A percentile compares a stretch with the other conserved stretches of the same genome.
Conservation (phyloP, 2,888 invertebrate genomes). For the Plusia festucae region DNA sequence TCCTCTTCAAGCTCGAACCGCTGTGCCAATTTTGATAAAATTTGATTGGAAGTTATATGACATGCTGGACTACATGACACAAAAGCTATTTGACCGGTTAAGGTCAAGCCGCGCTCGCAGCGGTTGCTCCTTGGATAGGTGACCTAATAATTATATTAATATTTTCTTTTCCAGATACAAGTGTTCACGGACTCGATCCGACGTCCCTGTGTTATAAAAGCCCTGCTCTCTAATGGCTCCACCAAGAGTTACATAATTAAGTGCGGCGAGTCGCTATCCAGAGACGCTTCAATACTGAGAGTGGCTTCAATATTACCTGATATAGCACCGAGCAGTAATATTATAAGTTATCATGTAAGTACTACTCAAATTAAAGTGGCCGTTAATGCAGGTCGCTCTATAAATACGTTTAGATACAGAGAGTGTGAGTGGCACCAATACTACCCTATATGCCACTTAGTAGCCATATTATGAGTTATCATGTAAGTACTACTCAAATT, state of each 20-base stretch:
- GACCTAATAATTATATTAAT: no score
- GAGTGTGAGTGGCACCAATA: slow-evolving; percentile 35
- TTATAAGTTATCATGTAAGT: slow-evolving; percentile 58
- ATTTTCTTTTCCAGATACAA: slow-evolving; percentile 70
- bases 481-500: slow-evolving; percentile 50
- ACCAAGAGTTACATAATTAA: slow-evolving; percentile 68
- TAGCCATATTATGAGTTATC: slow-evolving; percentile 39
- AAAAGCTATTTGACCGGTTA: no score
- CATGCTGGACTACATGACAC: no score
- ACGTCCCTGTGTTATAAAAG: slow-evolving; percentile 68
- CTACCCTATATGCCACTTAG: slow-evolving; percentile 3
- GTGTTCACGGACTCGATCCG: slow-evolving; percentile 71
- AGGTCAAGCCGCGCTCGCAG: no score
- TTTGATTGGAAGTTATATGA: no score
- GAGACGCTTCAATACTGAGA: slow-evolving; percentile 66
- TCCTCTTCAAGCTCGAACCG: no score
- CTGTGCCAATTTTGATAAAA: no score
- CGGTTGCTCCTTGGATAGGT: no score
- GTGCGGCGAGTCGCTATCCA: slow-evolving; percentile 67
- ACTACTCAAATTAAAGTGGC: background rate
- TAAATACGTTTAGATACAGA: slow-evolving; percentile 65
- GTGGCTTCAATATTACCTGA: slow-evolving; percentile 28
- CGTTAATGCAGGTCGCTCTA: slow-evolving; percentile 61
- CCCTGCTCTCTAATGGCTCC: slow-evolving; percentile 63
- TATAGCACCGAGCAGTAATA: background rate